phyloP scores from a whole-genome alignment of 2,113 vertebrate species.

The Zosterops pallidus region DNA sequence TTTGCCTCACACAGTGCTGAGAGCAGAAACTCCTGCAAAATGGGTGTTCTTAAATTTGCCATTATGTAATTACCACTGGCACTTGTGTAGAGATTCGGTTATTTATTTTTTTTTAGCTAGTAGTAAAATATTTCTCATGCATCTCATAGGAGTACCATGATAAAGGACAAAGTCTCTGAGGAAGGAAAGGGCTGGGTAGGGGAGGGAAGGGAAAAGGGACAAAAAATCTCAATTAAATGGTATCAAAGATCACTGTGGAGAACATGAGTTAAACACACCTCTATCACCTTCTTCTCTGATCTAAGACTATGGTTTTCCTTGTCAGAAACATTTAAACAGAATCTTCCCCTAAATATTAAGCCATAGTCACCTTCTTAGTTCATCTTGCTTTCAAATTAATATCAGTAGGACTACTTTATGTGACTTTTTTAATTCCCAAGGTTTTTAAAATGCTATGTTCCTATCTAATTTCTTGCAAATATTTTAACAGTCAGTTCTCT shows the following conservation, averaged over 20 bases:
- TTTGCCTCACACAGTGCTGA: not conserved
- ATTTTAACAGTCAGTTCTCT: not conserved
- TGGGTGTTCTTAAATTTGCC: not conserved
- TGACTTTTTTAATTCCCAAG: not conserved
- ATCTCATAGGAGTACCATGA: not conserved
- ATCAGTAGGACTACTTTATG: not conserved
- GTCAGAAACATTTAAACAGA: not conserved
- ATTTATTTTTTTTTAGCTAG: not conserved
- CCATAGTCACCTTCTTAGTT: not conserved
- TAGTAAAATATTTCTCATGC: not conserved
- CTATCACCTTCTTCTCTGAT: not conserved
- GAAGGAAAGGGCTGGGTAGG: constrained; percentile 9
- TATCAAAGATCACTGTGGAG: not conserved
- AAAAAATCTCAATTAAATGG: constrained; percentile 3
- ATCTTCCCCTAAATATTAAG: not conserved
- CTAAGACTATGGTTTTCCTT: not conserved
- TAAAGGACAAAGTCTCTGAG: not conserved
- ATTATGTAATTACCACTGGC: not conserved
- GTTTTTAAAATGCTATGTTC: not conserved
- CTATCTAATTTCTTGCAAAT: not conserved
- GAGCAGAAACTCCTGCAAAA: not conserved
- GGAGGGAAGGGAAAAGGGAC: not conserved
- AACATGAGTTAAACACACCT: not conserved
- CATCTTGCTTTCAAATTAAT: not conserved
- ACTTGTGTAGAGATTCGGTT: not conserved